Evolutionary conservation across 2,888 invertebrate genomes (phyloP).

Genomic region (Epistrophe eligans): DNA sequence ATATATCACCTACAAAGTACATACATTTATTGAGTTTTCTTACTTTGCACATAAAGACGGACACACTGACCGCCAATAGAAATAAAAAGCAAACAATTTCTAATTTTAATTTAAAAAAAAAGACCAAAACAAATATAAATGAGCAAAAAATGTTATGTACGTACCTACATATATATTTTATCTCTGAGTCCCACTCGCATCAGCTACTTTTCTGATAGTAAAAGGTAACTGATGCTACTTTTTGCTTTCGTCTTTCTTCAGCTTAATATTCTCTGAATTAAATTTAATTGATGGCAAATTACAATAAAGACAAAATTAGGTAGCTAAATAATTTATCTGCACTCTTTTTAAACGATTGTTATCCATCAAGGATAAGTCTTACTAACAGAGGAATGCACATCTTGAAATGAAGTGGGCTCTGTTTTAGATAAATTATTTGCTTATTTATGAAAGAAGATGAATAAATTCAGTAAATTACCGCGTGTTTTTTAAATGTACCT

Average conservation of each 20-base stretch:
- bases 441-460: background rate
- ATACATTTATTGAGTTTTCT: background rate
- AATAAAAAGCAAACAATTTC: constrained; percentile 31
- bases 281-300: constrained; percentile 68
- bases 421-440: constrained; percentile 24
- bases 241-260: constrained; percentile 19
- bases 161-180: background rate
- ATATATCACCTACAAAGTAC: background rate
- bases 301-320: constrained; percentile 6
- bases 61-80: constrained; percentile 44
- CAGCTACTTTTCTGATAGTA: constrained; percentile 12
- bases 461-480: background rate
- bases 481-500: background rate
- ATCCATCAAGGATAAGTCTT: constrained; percentile 22
- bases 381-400: constrained; percentile 36
- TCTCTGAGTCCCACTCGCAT: constrained; percentile 10
- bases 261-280: constrained; percentile 53
- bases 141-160: background rate
- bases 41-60: constrained; percentile 21
- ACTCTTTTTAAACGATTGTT: constrained; percentile 24
- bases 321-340: constrained; percentile 9
- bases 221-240: constrained; percentile 23
- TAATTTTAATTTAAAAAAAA: constrained; percentile 61
- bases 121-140: constrained; percentile 38
- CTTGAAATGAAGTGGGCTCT: constrained; percentile 5